Percentiles rank a stretch among this genome's conserved stretches.
Evolutionary conservation across 1,140 invertebrate species (phyloP).

Genomic region (Plectrocnemia conspersa): DNA sequence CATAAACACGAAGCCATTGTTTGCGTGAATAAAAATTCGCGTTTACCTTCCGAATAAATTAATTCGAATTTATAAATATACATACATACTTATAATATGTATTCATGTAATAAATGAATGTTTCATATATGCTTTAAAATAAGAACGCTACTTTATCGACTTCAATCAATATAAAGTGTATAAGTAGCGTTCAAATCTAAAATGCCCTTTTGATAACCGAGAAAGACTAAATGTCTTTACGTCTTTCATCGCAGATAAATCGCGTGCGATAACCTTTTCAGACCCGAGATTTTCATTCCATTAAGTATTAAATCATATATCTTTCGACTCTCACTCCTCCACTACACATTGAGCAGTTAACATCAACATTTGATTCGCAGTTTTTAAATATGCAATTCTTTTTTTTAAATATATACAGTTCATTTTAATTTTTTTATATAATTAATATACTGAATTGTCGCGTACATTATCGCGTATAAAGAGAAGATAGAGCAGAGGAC

Average conservation of each 20-base stretch:
- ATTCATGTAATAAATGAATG: not conserved
- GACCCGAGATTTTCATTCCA: slow-evolving; percentile 16
- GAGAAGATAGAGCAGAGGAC: no score
- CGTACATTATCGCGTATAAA: no score
- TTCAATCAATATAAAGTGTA: slow-evolving; percentile 7
- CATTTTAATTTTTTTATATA: no score
- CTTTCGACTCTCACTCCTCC: no score
- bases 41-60: not conserved
- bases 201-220: slow-evolving; percentile 20
- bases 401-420: not conserved
- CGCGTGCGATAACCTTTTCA: slow-evolving; percentile 22
- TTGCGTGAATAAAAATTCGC: not conserved
- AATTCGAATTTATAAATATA: slow-evolving; percentile 4
- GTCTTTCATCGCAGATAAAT: slow-evolving; percentile 13
- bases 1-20: slow-evolving; percentile 5
- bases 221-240: slow-evolving; percentile 20
- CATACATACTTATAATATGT: no score
- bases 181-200: slow-evolving; percentile 9
- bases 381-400: no score
- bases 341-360: no score
- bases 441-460: no score
- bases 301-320: slow-evolving; percentile 13
- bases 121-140: not conserved
- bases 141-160: not conserved
- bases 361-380: no score